Evolutionary conservation across 2,113 vertebrate species (phyloP).

Genomic region (Monopterus albus): DNA sequence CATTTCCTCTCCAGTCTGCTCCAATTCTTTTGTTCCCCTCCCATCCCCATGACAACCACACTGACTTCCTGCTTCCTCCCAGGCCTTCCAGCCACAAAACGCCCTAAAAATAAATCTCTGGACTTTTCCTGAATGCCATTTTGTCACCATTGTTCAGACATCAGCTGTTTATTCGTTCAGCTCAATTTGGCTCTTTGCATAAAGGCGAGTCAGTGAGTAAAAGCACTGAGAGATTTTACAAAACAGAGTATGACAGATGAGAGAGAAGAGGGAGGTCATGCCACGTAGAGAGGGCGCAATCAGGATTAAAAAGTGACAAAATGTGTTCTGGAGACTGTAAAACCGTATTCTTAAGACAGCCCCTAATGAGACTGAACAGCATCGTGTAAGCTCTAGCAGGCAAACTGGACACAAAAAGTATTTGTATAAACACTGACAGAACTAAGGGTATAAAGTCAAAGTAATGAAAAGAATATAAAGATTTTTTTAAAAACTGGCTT

Average conservation of each 20-base stretch:
- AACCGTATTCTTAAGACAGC: constrained; percentile 43
- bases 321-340: constrained; percentile 28
- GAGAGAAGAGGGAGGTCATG: constrained; percentile 19
- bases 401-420: constrained; percentile 33
- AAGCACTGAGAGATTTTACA: constrained; percentile 8
- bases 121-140: constrained; percentile 71
- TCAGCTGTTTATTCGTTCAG: constrained; percentile 77
- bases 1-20: constrained; percentile 76
- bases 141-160: constrained; percentile 74
- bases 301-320: constrained; percentile 17
- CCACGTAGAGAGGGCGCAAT: constrained; percentile 41
- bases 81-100: constrained; percentile 65
- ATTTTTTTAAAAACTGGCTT: constrained; percentile 23
- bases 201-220: constrained; percentile 66
- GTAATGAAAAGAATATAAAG: too few relatives aligned
- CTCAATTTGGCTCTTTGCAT: constrained; percentile 40
- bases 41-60: constrained; percentile 77
- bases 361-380: constrained; percentile 41
- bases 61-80: constrained; percentile 81
- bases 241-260: constrained; percentile 28
- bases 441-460: constrained; percentile 24
- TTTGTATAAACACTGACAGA: constrained; percentile 29
- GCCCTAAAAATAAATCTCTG: constrained; percentile 75
- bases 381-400: constrained; percentile 14
- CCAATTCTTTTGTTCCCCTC: constrained; percentile 78